These are phyloP conservation scores for Spodoptera littoralis DNA, from an alignment of 2,888 invertebrate genomes.

Conservation along the genomic window DNA sequence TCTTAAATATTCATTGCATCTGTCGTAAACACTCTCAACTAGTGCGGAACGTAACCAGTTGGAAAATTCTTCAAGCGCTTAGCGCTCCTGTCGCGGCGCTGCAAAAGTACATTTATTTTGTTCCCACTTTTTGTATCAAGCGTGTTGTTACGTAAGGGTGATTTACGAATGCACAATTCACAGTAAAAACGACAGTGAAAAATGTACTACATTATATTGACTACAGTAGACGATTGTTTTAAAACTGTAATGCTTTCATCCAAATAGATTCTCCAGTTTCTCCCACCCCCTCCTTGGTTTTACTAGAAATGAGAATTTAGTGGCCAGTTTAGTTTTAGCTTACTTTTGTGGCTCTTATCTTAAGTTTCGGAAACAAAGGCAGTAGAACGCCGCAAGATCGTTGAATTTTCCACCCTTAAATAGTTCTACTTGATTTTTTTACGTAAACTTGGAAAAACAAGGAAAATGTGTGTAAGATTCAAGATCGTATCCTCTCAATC, in stretches of 20 bases:
- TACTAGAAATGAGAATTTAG: conserved; percentile 53
- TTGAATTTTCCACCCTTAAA: conserved; percentile 25
- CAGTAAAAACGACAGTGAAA: conserved; percentile 70
- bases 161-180: conserved; percentile 72
- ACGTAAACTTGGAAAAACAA: conserved; percentile 29
- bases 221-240: conserved; percentile 59
- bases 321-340: conserved; percentile 38
- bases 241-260: conserved; percentile 47
- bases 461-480: conserved; percentile 22
- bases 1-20: conserved; percentile 54
- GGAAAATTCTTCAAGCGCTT: conserved; percentile 57
- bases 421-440: conserved; percentile 32
- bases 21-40: conserved; percentile 42
- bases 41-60: conserved; percentile 35
- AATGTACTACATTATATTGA: conserved; percentile 67
- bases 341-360: conserved; percentile 45
- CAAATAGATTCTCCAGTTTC: conserved; percentile 20
- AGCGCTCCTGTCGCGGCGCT: conserved; percentile 50
- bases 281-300: conserved; percentile 32
- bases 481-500: conserved; percentile 12
- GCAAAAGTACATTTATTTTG: conserved; percentile 61
- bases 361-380: conserved; percentile 50
- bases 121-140: conserved; percentile 67
- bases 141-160: conserved; percentile 66
- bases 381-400: conserved; percentile 26